Conservation (phyloP, 2,113 vertebrate genomes). For the Probosciger aterrimus region DNA sequence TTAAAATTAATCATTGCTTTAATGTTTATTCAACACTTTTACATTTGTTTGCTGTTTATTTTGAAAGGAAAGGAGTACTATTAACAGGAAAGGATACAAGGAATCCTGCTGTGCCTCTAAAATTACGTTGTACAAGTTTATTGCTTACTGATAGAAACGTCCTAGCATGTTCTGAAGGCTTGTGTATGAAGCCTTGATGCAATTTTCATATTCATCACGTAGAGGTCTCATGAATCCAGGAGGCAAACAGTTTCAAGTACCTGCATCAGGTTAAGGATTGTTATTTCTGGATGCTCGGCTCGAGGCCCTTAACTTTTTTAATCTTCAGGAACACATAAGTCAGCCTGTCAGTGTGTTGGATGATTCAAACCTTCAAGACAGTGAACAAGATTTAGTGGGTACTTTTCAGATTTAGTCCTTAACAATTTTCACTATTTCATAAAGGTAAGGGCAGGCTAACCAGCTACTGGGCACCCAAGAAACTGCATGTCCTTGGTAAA, state of each 20-base stretch:
- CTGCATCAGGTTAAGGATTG: not conserved
- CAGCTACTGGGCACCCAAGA: not conserved
- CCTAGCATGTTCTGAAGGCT: not conserved
- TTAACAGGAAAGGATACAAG: not conserved
- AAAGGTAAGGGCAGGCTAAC: not conserved
- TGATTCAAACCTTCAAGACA: not conserved
- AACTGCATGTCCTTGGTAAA: not conserved
- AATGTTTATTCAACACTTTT: constrained; percentile 67
- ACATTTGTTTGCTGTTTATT: constrained; percentile 58
- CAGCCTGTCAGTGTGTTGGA: not conserved
- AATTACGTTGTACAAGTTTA: not conserved
- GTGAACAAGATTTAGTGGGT: not conserved
- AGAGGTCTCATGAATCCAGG: not conserved
- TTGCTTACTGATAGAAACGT: not conserved
- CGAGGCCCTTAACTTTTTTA: not conserved
- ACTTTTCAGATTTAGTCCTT: not conserved
- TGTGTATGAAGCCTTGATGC: not conserved
- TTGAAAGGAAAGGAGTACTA: constrained; percentile 34
- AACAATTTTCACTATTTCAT: not conserved
- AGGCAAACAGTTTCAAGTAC: not conserved
- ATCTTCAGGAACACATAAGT: not conserved
- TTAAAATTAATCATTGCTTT: constrained; percentile 61
- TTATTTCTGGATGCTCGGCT: not conserved
- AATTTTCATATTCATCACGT: not conserved
- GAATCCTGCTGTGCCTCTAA: not conserved